Evolutionary conservation across 2,113 vertebrate genomes (phyloP).

Genomic region (Scomber colias): DNA sequence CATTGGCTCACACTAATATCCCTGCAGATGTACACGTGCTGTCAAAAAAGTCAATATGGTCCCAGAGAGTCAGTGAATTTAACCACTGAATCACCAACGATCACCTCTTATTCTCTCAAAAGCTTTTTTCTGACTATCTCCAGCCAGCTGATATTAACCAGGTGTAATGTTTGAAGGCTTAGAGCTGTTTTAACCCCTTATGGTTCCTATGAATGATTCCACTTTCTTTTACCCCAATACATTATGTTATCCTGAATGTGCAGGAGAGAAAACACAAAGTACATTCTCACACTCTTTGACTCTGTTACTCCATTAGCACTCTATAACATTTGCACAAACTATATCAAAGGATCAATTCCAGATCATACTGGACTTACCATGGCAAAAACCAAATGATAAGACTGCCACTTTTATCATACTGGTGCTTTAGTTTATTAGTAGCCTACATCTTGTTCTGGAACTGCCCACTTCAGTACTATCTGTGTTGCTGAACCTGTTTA

Average conservation of each 20-base stretch:
- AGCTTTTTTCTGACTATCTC: neutral
- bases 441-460: neutral
- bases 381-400: neutral
- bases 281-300: neutral
- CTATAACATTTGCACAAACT: neutral
- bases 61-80: neutral
- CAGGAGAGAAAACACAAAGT: neutral
- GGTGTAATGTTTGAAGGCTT: neutral
- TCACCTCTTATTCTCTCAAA: neutral
- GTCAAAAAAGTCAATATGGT: neutral
- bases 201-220: neutral
- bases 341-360: neutral
- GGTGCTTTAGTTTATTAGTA: neutral
- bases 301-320: neutral
- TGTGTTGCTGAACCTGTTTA: neutral
- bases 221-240: neutral
- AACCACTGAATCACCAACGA: neutral
- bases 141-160: neutral
- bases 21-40: neutral
- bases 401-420: neutral
- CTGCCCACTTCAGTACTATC: neutral
- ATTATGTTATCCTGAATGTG: neutral
- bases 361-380: neutral
- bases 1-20: neutral
- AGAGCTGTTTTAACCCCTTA: neutral